Percentiles rank a stretch among this genome's conserved stretches.
phyloP scores from a whole-genome alignment of 2,113 vertebrate species.

The Crotalus helleri region DNA sequence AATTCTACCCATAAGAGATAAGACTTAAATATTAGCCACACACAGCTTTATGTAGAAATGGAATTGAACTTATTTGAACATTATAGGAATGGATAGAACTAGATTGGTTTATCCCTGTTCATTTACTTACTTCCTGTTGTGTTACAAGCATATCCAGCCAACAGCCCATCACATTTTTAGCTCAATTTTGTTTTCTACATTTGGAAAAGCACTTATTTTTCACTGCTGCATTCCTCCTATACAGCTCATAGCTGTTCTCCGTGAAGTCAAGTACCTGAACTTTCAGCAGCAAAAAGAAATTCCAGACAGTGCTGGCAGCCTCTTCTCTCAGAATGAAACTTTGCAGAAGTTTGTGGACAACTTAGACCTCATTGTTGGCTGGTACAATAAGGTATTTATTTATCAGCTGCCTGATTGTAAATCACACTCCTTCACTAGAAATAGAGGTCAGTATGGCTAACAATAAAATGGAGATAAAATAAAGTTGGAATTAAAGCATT shows the following conservation, averaged over 20 bases:
- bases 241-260: conserved; percentile 70
- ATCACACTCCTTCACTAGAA: neutral
- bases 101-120: neutral
- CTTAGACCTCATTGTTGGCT: conserved; percentile 72
- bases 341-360: conserved; percentile 71
- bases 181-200: fast-evolving
- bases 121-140: neutral
- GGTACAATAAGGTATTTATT: conserved; percentile 76
- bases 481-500: neutral
- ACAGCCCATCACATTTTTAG: neutral
- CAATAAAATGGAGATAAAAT: neutral
- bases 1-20: too few relatives aligned
- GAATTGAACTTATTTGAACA: neutral
- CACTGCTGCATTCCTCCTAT: fast-evolving
- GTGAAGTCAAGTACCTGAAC: conserved; percentile 75
- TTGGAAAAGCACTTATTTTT: fast-evolving
- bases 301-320: conserved; percentile 36
- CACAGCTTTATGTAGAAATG: neutral
- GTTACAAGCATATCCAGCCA: neutral
- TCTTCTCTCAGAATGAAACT: conserved; percentile 68
- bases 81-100: neutral
- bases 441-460: neutral
- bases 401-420: neutral
- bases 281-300: conserved; percentile 69
- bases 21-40: neutral